These are phyloP conservation scores for Amphiura filiformis DNA, from an alignment of 35 echinoderm and acorn worm species.

Conservation along the genomic window DNA sequence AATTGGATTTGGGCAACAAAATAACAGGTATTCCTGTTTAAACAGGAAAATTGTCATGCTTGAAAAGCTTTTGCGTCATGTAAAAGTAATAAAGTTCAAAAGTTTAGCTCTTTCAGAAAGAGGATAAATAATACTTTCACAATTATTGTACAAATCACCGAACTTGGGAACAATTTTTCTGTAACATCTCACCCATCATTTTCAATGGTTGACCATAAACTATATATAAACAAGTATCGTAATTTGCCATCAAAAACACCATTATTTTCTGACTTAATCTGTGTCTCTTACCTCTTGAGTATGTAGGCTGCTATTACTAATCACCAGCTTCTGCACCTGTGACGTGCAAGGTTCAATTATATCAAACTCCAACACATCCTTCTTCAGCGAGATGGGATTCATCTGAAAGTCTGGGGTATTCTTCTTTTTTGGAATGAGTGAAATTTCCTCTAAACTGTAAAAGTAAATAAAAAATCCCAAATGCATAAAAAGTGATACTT, in stretches of 20 bases:
- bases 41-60: not conserved
- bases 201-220: not conserved
- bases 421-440: not conserved
- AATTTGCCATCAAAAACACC: not conserved
- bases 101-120: too few species aligned
- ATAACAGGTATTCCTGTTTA: not conserved
- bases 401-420: not conserved
- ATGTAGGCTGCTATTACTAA: slow-evolving; percentile 19
- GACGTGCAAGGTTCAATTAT: not conserved
- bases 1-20: not conserved
- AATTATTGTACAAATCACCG: not conserved
- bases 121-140: not conserved
- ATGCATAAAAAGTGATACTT: not conserved
- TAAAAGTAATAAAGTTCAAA: too few species aligned
- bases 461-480: not conserved
- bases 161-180: not conserved
- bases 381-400: not conserved
- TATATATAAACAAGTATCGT: not conserved
- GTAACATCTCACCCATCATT: not conserved
- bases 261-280: too few species aligned
- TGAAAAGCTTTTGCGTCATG: too few species aligned
- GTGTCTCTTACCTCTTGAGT: slow-evolving; percentile 29
- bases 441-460: not conserved
- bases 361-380: slow-evolving; percentile 27
- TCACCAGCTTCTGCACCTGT: slow-evolving; percentile 13